Evolutionary conservation across 2,888 invertebrate genomes (phyloP), one percentile per base, ranked within the genome.

Genomic region (Miltochrista miniata): DNA sequence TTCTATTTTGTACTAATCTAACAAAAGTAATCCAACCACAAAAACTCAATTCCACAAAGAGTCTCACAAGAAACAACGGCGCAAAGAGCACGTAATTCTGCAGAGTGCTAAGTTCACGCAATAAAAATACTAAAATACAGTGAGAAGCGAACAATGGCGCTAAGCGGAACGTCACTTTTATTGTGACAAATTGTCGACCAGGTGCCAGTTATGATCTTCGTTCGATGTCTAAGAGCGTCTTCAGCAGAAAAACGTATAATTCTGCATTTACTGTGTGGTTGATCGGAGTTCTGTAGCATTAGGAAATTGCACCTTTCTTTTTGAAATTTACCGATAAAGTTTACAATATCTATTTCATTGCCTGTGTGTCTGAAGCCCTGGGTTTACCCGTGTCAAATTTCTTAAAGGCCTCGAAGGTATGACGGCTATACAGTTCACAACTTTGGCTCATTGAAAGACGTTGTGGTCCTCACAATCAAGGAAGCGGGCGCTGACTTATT

Each of bases 131-230:
- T 59, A 59, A 68, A 60, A 54, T 59, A 51, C 43, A 48, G 41
- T 56, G 48, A 43, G 48, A 58, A 64, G 40, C 53, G 54, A 54
- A 59, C 66, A 65, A 59, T 59, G 54, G 62, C 53, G 50, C 50
- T 65, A 65, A 66, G 54, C 56, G 48, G 15, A 45, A 15, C 45
- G 62, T 65, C 63, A 51, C 33, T 48, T 52, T 62, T 67, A 67
- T 66, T 66, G 67, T 66, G 66, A 67, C 67, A 62, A 66, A 67
- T 69, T 44, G 70, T 54, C 35, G 40, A 18, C 42, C 66, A 69
- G 66, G 67, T 67, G 66, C 54, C 62, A 48, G 65, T 67, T 61
- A 68, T 68, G 66, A 55, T 52, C 69, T 59, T 55, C 2, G 18
- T 24, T 43, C 54, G 34, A 61, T 60, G 59, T 69, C 59, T 49